Conservation (phyloP, 2,797 vertebrate genomes). For the Myotis pilosus region DNA sequence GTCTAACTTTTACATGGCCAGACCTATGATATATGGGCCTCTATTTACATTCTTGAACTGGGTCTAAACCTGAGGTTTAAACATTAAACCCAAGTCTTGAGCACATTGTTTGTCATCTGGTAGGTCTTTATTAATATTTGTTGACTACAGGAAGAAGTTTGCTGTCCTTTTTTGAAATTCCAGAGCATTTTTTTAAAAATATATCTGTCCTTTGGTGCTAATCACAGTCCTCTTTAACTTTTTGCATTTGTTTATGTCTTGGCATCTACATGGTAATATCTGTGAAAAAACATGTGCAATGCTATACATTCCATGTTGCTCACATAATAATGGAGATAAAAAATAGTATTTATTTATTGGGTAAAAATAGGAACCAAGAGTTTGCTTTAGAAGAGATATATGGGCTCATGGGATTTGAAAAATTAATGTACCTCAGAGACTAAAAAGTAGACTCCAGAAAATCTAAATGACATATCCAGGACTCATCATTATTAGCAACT, state of each 20-base stretch:
- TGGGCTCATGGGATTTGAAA: background rate
- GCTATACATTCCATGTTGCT: background rate
- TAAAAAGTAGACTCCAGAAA: background rate
- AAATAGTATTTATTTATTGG: background rate
- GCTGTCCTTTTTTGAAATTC: background rate
- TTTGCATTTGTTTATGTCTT: background rate
- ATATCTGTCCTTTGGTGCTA: background rate
- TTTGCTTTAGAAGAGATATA: background rate
- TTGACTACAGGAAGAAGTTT: background rate
- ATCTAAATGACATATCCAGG: background rate
- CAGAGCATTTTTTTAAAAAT: background rate
- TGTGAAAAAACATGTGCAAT: background rate
- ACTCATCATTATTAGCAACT: background rate
- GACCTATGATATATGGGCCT: background rate
- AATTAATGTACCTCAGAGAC: background rate
- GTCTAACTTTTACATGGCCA: background rate
- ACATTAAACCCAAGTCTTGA: background rate
- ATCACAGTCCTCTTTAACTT: background rate
- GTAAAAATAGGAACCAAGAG: background rate
- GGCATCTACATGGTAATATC: background rate
- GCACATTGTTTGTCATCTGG: background rate
- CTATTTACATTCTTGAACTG: background rate
- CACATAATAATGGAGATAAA: background rate
- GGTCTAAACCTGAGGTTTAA: background rate
- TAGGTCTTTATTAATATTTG: background rate